Evolutionary conservation across 2,888 invertebrate genomes (phyloP).

Genomic region (Agonopterix alstromeriana): DNA sequence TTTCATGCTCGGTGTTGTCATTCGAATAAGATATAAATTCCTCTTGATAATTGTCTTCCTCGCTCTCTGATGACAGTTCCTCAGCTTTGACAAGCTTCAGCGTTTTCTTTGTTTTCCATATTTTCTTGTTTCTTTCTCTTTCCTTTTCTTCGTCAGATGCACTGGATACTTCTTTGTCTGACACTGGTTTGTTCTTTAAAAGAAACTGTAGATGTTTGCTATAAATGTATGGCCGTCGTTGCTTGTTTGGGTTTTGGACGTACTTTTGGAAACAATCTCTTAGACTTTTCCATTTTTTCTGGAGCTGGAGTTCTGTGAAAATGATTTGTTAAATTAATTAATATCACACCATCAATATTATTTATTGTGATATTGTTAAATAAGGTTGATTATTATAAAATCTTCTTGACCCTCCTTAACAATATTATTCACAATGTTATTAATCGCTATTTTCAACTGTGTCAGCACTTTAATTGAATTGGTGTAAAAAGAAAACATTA

Average conservation of each 20-base stretch:
- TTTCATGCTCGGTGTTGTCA: constrained; percentile 18
- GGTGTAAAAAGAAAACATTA: too few species aligned
- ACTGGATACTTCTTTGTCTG: constrained; percentile 15
- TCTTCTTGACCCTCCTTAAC: too few species aligned
- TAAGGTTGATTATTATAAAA: too few species aligned
- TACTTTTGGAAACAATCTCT: constrained; percentile 62
- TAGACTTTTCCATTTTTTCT: constrained; percentile 70
- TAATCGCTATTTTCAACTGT: too few species aligned
- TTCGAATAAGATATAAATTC: constrained; percentile 13
- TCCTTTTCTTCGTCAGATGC: constrained; percentile 39
- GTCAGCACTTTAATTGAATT: too few species aligned
- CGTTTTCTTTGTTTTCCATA: constrained; percentile 41
- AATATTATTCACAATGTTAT: too few species aligned
- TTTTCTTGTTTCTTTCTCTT: constrained; percentile 18
- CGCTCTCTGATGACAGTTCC: constrained; percentile 35
- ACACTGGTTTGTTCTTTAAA: constrained; percentile 30
- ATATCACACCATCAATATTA: constrained; percentile 6
- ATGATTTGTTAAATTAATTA: constrained; percentile 1
- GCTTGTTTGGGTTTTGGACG: constrained; percentile 44
- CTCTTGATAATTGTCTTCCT: constrained; percentile 25
- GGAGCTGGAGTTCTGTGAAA: constrained; percentile 61
- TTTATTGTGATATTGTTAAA: neutral
- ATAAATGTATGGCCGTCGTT: constrained; percentile 56
- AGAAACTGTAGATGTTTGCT: constrained; percentile 51
- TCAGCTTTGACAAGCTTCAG: constrained; percentile 37